phyloP scores from a whole-genome alignment of 2,888 invertebrate species.

The Chrysomela aeneicollis region DNA sequence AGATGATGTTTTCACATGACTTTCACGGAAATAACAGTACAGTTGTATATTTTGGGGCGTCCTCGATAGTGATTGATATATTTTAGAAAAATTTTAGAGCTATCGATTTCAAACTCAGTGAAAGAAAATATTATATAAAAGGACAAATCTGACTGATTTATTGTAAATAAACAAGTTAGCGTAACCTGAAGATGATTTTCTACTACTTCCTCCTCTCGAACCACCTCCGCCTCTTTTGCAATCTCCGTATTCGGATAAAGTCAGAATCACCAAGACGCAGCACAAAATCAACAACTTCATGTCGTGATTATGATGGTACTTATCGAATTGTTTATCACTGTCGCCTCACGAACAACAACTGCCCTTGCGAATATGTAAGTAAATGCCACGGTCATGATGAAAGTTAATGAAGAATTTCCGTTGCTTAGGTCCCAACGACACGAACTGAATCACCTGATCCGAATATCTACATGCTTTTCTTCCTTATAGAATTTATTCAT shows the following conservation, averaged over 20 bases:
- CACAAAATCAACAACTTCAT: constrained; percentile 36
- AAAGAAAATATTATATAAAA: too few species aligned
- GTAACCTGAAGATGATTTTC: constrained; percentile 28
- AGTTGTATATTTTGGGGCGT: too few species aligned
- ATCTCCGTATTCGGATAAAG: constrained; percentile 14
- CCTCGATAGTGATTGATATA: too few species aligned
- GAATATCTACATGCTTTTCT: background rate
- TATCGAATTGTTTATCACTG: constrained; percentile 2
- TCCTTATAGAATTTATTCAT: too few species aligned
- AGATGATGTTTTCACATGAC: too few species aligned
- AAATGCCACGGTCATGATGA: background rate
- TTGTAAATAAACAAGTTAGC: too few species aligned
- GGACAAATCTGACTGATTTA: too few species aligned
- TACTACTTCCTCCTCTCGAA: constrained; percentile 16
- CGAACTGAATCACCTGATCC: background rate
- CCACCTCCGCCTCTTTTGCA: constrained; percentile 33
- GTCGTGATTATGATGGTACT: background rate
- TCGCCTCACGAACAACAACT: background rate
- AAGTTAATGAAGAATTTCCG: constrained; percentile 17
- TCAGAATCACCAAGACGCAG: constrained; percentile 31
- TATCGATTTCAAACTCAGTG: too few species aligned
- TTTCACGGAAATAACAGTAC: too few species aligned
- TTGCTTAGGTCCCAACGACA: background rate
- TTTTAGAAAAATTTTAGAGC: too few species aligned
- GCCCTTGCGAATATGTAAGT: background rate